A percentile compares a stretch with the other conserved stretches of the same genome.
phyloP scores from a whole-genome alignment of 2,797 vertebrate species.

The Valencia hispanica region DNA sequence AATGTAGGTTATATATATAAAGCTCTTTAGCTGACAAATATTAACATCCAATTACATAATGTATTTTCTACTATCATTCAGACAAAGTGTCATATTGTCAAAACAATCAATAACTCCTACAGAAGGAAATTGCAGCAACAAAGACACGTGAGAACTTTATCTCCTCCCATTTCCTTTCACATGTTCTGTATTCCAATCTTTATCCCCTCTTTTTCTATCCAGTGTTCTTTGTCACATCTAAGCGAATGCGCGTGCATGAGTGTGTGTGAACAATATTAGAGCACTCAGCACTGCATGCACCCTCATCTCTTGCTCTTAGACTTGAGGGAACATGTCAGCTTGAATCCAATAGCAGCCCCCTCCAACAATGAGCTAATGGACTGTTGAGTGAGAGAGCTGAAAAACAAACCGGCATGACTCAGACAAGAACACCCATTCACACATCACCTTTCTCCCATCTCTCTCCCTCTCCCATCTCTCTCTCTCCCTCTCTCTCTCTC shows the following conservation, averaged over 20 bases:
- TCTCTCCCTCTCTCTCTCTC: conserved; percentile 30
- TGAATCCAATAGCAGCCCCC: conserved; percentile 73
- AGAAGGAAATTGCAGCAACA: conserved; percentile 28
- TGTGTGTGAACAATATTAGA: conserved; percentile 54
- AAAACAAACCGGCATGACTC: conserved; percentile 76
- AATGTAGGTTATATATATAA: conserved; percentile 1
- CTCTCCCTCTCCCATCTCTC: conserved; percentile 15
- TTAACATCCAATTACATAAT: not conserved
- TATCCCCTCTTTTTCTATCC: conserved; percentile 22
- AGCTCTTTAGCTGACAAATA: not conserved
- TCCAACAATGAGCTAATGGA: conserved; percentile 78
- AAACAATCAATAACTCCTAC: conserved; percentile 46
- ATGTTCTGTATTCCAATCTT: conserved; percentile 14
- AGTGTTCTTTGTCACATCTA: conserved; percentile 33
- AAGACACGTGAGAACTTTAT: conserved; percentile 17
- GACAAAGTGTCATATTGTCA: conserved; percentile 50
- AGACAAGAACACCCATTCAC: conserved; percentile 73
- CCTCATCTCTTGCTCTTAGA: conserved; percentile 73
- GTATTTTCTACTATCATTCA: not conserved
- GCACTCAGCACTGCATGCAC: conserved; percentile 69
- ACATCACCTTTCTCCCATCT: conserved; percentile 63
- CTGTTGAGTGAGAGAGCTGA: conserved; percentile 74
- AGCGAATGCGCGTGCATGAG: conserved; percentile 27
- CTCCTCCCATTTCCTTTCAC: conserved; percentile 18
- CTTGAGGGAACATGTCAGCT: conserved; percentile 75